These are phyloP conservation scores for Potamilus streckersoni DNA, from an alignment of 1,140 invertebrate species.

Conservation along the genomic window DNA sequence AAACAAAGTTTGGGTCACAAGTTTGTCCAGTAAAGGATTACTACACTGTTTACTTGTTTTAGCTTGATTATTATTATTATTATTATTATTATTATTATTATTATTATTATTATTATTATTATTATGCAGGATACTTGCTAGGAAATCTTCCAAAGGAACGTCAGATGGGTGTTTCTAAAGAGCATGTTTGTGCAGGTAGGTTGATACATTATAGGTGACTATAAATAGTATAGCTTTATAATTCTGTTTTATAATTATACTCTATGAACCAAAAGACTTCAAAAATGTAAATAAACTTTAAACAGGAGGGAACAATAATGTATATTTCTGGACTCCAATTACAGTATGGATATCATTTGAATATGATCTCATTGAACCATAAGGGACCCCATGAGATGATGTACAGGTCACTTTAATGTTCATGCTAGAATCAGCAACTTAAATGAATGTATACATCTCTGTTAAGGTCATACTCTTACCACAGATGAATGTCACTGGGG, in stretches of 20 bases:
- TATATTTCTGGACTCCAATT: neutral
- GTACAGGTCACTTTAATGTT: too few species aligned
- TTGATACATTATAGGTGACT: neutral
- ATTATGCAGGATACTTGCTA: conserved; percentile 65
- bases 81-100: too few species aligned
- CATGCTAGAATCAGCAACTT: too few species aligned
- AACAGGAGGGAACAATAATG: neutral
- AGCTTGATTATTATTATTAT: too few species aligned
- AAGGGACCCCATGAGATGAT: too few species aligned
- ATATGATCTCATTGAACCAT: too few species aligned
- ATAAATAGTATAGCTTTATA: neutral
- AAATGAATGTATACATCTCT: too few species aligned
- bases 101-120: too few species aligned
- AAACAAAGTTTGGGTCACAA: too few species aligned
- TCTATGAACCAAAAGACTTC: neutral
- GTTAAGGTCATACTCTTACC: too few species aligned
- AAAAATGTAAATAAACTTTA: neutral
- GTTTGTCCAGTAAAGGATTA: too few species aligned
- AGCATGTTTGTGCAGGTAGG: conserved; percentile 69
- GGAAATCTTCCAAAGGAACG: conserved; percentile 65
- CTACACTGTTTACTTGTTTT: too few species aligned
- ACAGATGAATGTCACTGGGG: neutral
- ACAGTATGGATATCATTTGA: neutral
- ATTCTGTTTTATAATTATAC: neutral
- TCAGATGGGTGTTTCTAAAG: conserved; percentile 63